Base-by-base conservation (phyloP, 1,140 invertebrate species). In the Paraescarpia echinospica region DNA sequence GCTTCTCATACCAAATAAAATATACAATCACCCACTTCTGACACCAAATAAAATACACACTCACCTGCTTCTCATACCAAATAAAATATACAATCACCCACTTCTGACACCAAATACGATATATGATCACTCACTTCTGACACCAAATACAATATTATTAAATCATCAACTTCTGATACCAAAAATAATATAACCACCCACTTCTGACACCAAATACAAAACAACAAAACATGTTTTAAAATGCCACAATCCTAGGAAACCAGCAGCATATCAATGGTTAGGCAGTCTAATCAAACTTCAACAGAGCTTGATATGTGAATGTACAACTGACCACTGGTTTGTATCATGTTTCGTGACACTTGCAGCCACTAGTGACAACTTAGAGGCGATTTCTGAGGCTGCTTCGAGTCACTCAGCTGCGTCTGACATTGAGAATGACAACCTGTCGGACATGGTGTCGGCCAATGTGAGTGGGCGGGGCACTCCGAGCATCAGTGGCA, bases 381-480 rank as follows among this genome's bases (percentile, higher is more conserved):
- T 98, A 94, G 98, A 99, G 96, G 98, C 98, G 0, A 98, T 99
- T 89, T 99, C 92, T 48, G 93, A 93, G 92, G 91, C 93, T 1
- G 93, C 98, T 0, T 98, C 98, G 48, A 99, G 98, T 96, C 98
- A 99, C 95, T 99, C 98, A 93, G 98, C 98, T 88, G 98, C 98
- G n/a, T 98, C 98, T 88, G 94, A 95, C 77, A 94, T 95, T 95
- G 96, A 96, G 27, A 98, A 98, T 95, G 98, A 98, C 95, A 99
- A 99, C 96, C 96, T 99, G 1, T 99, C 98, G 5, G 99, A 99
- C 95, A 99, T 99, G 98, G 97, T 98, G 33, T 98, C 97, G 14
- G 98, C 98, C 1, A 97, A 98, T 97, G 98, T 99, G 33, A 99
- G 98, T 88, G 99, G 97, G 34, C 96, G 98, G 93, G 98, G 97